Evolutionary conservation across 2,797 vertebrate genomes (phyloP), one percentile per base, ranked within the genome.

Genomic region (Molossus molossus): DNA sequence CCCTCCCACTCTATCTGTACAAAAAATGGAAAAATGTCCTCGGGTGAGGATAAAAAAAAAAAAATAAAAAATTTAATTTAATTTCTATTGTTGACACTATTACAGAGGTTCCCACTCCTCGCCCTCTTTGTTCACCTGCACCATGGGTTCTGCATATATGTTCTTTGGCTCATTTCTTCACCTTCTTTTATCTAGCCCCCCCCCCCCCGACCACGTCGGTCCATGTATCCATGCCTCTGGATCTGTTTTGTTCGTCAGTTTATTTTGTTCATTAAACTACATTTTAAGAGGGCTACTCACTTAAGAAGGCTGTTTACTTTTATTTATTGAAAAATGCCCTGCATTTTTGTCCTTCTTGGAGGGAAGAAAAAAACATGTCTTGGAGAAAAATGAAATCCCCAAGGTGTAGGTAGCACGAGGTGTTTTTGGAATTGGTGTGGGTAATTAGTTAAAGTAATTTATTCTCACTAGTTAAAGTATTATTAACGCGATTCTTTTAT

Each of bases 301-400:
- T 89, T 94, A 69, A 86, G 27, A 95, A 29, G 25, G 83, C 17
- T 21, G 37, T 25, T 89, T 6, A 85, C 23, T 86, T 94, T 70
- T 20, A 80, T 90, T 77, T 94, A 67, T 48, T 90, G 55, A 75
- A 92, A 96, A 89, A 53, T 20, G 14, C 1, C 75, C 5, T 70
- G 9, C 55, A 60, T 73, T 33, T 33, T 33, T 92, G 27, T 82
- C 80, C 55, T n/a, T 82, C 21, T 80, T 80, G 29, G 11, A 25
- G 21, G 53, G 85, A 55, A 89, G 83, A 7, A 57, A 1, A 33
- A 9, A 1, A 33, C 27, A n/a, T 13, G 20, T 82, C 14, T 80
- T 80, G 25, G 14, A 29, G 15, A 33, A 87, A 55, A 87, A 87
- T 69, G 17, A 69, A 69, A 69, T 69, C 65, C 33, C n/a, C 65